These are phyloP conservation scores for Microchrysa polita DNA, from an alignment of 2,888 invertebrate genomes.

Conservation along the genomic window DNA sequence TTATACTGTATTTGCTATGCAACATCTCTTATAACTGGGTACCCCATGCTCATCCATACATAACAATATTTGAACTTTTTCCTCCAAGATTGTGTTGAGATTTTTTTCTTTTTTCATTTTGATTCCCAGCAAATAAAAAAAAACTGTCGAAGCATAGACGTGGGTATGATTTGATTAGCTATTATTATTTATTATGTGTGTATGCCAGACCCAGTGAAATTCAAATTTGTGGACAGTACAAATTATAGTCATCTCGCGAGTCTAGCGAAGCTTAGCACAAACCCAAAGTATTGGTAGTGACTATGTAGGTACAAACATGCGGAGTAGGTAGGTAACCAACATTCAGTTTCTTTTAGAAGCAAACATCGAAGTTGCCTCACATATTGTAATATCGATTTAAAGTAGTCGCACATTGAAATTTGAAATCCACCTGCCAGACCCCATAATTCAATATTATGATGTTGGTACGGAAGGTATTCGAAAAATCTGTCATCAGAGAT, in stretches of 20 bases:
- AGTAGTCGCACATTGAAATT: too few relatives aligned
- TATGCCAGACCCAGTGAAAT: background rate
- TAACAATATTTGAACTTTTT: background rate
- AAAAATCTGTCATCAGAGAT: background rate
- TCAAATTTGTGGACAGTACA: constrained; percentile 1
- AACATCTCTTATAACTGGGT: too few relatives aligned
- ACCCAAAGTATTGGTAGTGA: background rate
- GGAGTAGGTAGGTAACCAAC: too few relatives aligned
- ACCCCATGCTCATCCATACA: too few relatives aligned
- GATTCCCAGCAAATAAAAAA: background rate
- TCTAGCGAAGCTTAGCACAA: background rate
- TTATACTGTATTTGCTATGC: too few relatives aligned
- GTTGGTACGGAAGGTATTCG: background rate
- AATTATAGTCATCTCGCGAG: background rate
- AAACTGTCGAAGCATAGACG: too few relatives aligned
- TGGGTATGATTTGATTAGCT: background rate
- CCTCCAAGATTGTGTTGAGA: too few relatives aligned
- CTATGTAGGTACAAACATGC: background rate
- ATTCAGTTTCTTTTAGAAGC: background rate
- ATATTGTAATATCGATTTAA: too few relatives aligned
- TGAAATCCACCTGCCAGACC: background rate
- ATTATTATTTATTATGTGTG: too few relatives aligned
- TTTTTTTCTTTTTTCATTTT: background rate
- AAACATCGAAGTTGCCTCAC: background rate
- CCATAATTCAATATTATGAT: background rate